Base-by-base conservation (phyloP, 2,113 vertebrate genomes). In the Solea senegalensis region DNA sequence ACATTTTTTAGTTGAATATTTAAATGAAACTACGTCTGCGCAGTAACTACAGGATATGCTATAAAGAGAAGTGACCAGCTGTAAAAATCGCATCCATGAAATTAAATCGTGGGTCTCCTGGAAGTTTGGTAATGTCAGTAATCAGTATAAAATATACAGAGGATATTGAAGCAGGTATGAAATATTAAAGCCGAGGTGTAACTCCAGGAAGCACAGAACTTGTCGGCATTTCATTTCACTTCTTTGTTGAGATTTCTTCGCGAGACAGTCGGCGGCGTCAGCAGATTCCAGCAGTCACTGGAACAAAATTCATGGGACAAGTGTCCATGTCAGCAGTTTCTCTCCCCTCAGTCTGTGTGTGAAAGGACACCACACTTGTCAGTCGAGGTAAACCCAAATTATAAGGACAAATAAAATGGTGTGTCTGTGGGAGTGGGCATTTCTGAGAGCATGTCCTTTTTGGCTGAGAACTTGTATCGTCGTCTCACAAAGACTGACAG, bases 241-340 rank as follows among this genome's bases (percentile, higher is more conserved):
- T 87, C 90, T 88, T 92, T 89, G 91, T 92, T 82, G 86, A 90
- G 85, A 90, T 93, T 91, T 90, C 82, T 88, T 82, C 81, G 80
- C 67, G 79, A 90, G 90, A 92, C 88, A 89, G 75, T 84, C 58
- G 82, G 84, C 76, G 15, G 77, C 63, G 80, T 94, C 93, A 94
- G 93, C 93, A 92, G 83, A 93, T 90, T 90, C 87, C 69, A 51
- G 39, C 69, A 51, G 39, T 81, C 34, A 15, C 81, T 83, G 83
- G 86, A 82, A 85, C 82, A 3, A 87, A 91, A 90, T 92, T 90
- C 89, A 87, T 67, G 85, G 92, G 91, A 90, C 91, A 90, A 92
- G 85, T 78, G 88, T 83, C 83, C 82, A 76, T 87, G 93, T 94
- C 93, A 94, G 93, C 93, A 91, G 76, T 92, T 92, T 93, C 87